Percentiles rank a stretch among this genome's conserved stretches.
Conservation (phyloP, 2,797 vertebrate species). For the Rhinoraja longicauda region DNA sequence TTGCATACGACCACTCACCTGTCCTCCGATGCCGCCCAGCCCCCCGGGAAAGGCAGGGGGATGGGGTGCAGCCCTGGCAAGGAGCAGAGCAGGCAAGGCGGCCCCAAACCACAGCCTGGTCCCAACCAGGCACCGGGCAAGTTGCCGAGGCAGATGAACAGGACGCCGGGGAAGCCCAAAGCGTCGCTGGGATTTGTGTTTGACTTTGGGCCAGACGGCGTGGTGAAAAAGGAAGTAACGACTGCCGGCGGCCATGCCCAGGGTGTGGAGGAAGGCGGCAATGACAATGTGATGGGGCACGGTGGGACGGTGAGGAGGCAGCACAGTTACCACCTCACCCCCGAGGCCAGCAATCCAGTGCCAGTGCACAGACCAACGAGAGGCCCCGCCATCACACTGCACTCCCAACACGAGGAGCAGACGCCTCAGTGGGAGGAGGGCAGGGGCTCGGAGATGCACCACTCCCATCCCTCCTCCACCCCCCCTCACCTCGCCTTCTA, state of each 20-base stretch:
- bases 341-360: background rate
- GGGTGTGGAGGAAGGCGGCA: background rate
- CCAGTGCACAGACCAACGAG: background rate
- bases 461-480: background rate
- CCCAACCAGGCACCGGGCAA: background rate
- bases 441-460: no score
- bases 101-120: rapidly evolving
- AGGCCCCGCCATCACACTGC: background rate
- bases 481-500: no score
- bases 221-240: background rate
- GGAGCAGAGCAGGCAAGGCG: background rate
- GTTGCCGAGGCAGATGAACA: background rate
- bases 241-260: no score
- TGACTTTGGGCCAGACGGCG: background rate
- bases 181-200: background rate
- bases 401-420: no score
- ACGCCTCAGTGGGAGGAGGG: no score
- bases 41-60: no score
- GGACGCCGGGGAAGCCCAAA: no score
- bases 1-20: no score
- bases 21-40: no score
- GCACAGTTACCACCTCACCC: background rate
- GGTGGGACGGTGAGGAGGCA: background rate
- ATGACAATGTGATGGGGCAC: background rate
- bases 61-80: no score